These are phyloP conservation scores for Chelonoidis abingdonii DNA, from an alignment of 2,113 vertebrate species.

Conservation along the genomic window DNA sequence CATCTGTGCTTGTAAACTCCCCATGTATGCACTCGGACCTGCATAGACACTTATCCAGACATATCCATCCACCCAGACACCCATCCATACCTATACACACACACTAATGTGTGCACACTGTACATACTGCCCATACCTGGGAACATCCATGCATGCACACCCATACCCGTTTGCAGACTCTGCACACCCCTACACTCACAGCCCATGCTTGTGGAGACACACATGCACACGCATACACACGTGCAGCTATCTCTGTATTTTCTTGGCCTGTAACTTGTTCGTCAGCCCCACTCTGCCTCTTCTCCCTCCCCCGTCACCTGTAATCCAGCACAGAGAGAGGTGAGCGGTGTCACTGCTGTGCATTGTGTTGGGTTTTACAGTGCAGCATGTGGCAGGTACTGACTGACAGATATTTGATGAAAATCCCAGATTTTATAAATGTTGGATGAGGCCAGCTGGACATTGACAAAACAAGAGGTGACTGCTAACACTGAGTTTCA, in stretches of 20 bases:
- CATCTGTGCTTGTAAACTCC: neutral
- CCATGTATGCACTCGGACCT: too few species aligned
- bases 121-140: too few species aligned
- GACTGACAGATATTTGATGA: conserved; percentile 59
- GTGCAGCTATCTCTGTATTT: neutral
- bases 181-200: neutral
- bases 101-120: too few species aligned
- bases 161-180: too few species aligned
- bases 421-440: conserved; percentile 42
- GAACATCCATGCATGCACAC: neutral
- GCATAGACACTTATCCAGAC: neutral
- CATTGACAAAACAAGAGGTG: conserved; percentile 61
- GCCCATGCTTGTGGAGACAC: neutral
- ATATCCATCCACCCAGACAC: neutral
- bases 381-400: neutral
- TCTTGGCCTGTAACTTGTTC: neutral
- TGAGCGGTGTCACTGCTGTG: conserved; percentile 2
- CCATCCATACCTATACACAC: too few species aligned
- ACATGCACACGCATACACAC: neutral
- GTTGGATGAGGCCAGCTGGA: conserved; percentile 52
- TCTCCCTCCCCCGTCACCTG: neutral
- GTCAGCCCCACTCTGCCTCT: neutral
- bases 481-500: conserved; percentile 53
- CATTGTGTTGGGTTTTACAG: conserved; percentile 17
- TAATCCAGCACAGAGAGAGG: conserved; percentile 10